Evolutionary conservation across 2,888 invertebrate species (phyloP).

Genomic region (Leucoma salicis): DNA sequence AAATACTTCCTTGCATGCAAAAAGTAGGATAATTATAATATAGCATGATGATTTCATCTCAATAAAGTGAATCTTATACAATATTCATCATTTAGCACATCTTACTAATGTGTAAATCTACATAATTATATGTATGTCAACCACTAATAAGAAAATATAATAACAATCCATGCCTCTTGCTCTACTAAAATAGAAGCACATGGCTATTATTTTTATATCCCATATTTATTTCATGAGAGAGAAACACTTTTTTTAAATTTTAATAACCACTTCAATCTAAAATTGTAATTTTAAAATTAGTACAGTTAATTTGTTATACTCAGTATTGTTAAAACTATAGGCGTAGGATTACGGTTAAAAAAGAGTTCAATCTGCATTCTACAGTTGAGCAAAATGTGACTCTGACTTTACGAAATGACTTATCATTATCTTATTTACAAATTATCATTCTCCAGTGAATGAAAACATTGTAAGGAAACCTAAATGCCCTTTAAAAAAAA

Average conservation of each 20-base stretch:
- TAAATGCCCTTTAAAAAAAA: no score
- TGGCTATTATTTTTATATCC: constrained; percentile 53
- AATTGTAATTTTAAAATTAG: no score
- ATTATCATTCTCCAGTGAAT: no score
- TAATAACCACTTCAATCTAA: no score
- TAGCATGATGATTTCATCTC: constrained; percentile 26
- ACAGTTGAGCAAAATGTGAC: no score
- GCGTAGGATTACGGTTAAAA: no score
- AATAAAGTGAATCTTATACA: constrained; percentile 6
- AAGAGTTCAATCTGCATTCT: no score
- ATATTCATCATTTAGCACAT: constrained; percentile 24
- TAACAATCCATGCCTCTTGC: constrained; percentile 65
- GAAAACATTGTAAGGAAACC: no score
- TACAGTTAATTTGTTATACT: no score
- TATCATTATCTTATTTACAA: no score
- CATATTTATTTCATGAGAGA: constrained; percentile 43
- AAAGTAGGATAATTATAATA: constrained; percentile 21
- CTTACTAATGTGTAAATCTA: constrained; percentile 70
- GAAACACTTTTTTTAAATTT: constrained; percentile 50
- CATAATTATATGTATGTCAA: constrained; percentile 43
- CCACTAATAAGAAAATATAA: constrained; percentile 27
- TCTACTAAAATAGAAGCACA: constrained; percentile 59
- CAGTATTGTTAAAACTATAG: no score
- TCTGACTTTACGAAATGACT: no score
- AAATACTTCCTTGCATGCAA: constrained; percentile 28